Base-by-base conservation (phyloP, 2,888 invertebrate species). In the Caenorhabditis sp. region DNA sequence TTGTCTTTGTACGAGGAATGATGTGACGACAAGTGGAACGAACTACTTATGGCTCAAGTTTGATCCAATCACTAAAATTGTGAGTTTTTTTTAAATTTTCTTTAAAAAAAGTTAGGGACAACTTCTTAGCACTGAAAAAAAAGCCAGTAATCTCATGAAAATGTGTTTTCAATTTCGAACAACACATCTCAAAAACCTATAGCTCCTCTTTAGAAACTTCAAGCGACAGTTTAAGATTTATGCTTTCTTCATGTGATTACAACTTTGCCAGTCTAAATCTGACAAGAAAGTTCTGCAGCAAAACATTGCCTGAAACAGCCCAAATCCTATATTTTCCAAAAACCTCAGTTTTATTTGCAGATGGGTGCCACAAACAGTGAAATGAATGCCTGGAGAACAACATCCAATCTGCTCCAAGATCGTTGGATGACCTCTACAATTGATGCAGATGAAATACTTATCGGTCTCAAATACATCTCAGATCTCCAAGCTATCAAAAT, bases 381-480 rank as follows among this genome's bases (percentile, higher is more conserved):
- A 20, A 38, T 70, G 53, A 70, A 70, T 38, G 59, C 74, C 17
- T 77, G 67, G 59, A 77, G 74, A 59, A 63, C 70, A 0, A 76
- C 74, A 1, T 38, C 66, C 3, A 63, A 67, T 0, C 23, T 80
- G 57, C 67, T 80, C 43, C 60, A 76, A 1, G 80, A 80, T 59
- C 57, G 77, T 5, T 74, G 73, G 70, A 74, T 65, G 59, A 67
- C 69, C 23, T 58, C 72, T 12, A 65, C 73, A 2, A 64, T 72
- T 12, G 80, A 80, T 50, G 76, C 76, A 0, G 80, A 77, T 23
- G 80, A 80, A 59, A 67, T 77, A 36, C 20, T 80, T 36, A 50
- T 80, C 10, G 80, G 77, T 12, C 49, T 80, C 50, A 80, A 80
- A 59, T 80, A 80, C 38, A 69, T 80, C 27, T 70, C 70, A 23